Evolutionary conservation across 1,140 invertebrate genomes (phyloP).

Genomic region (Leptoteleia sp.): DNA sequence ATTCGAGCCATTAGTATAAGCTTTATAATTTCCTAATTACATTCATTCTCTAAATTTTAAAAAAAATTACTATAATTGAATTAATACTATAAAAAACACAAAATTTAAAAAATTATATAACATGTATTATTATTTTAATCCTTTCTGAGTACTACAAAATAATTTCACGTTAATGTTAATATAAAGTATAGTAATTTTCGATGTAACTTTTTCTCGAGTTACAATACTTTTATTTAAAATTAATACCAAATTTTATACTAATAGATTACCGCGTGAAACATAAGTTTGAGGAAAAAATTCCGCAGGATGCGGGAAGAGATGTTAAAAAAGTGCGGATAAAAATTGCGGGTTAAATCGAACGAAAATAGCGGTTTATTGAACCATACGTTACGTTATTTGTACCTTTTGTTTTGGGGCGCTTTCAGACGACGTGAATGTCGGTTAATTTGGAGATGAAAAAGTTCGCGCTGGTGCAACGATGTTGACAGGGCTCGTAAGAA

Average conservation of each 20-base stretch:
- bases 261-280: slow-evolving; percentile 5
- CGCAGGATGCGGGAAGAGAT: neutral
- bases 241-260: slow-evolving; percentile 16
- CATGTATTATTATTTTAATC: too few species aligned
- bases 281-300: neutral
- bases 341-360: slow-evolving; percentile 39
- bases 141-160: too few species aligned
- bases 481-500: slow-evolving; percentile 55
- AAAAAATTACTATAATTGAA: too few species aligned
- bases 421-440: slow-evolving; percentile 51
- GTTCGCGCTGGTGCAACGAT: slow-evolving; percentile 27
- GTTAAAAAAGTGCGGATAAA: slow-evolving; percentile 24
- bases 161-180: too few species aligned
- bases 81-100: too few species aligned
- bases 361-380: slow-evolving; percentile 37
- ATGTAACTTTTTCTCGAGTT: too few species aligned
- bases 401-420: slow-evolving; percentile 37
- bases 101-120: too few species aligned
- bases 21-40: too few species aligned
- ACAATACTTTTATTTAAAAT: too few species aligned
- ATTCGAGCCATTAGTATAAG: too few species aligned
- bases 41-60: too few species aligned
- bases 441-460: slow-evolving; percentile 54
- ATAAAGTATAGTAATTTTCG: too few species aligned
- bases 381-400: slow-evolving; percentile 30